Evolutionary conservation across 2,888 invertebrate genomes (phyloP).

Genomic region (Resseliella maxima): DNA sequence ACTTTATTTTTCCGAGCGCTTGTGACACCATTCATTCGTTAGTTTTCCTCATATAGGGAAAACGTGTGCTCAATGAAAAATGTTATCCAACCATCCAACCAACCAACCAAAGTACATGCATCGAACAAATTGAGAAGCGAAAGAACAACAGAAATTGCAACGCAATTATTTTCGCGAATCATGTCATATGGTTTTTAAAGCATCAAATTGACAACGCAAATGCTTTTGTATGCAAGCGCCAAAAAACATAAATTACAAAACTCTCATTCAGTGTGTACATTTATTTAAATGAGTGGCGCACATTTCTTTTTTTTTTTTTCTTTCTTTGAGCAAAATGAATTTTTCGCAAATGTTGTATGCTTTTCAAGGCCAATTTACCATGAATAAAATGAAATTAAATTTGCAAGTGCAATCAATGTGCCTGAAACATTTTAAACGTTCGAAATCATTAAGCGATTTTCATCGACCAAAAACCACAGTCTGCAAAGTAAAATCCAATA

Average conservation of each 20-base stretch:
- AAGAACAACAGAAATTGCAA: constrained; percentile 46
- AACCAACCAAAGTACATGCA: too few relatives aligned
- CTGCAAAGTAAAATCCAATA: not conserved
- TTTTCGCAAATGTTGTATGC: not conserved
- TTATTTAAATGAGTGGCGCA: not conserved
- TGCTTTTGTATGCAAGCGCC: not conserved
- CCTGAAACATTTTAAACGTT: not conserved
- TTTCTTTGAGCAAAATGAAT: too few relatives aligned
- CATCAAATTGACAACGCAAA: not conserved
- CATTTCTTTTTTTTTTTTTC: too few relatives aligned
- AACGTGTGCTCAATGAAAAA: not conserved
- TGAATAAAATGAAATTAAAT: not conserved
- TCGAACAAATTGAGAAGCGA: not conserved
- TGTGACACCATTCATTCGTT: not conserved
- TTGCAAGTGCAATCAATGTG: not conserved
- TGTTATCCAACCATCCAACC: not conserved
- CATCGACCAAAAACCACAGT: not conserved
- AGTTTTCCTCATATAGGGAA: too few relatives aligned
- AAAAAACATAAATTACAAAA: not conserved
- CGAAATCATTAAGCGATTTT: not conserved
- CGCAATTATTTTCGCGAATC: constrained; percentile 33
- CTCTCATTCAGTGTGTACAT: not conserved
- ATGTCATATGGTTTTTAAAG: constrained; percentile 48
- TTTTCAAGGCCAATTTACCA: constrained; percentile 49
- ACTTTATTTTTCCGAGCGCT: not conserved